Conservation (phyloP, 2,888 invertebrate genomes). For the Caenorhabditis sp. region DNA sequence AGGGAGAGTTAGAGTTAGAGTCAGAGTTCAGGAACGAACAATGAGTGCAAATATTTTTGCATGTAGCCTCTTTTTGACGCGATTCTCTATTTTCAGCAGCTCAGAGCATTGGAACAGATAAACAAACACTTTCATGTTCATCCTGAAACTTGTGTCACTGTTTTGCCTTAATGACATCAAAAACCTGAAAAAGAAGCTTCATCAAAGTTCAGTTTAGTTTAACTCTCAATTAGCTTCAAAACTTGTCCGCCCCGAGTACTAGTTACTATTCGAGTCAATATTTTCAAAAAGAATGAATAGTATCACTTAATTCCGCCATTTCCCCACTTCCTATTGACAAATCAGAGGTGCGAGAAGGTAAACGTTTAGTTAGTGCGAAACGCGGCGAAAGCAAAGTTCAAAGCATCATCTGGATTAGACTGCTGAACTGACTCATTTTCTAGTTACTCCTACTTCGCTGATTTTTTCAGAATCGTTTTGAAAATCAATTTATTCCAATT, state of each 20-base stretch:
- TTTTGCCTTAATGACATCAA: too few species aligned
- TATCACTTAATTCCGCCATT: conserved; percentile 39
- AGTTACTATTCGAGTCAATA: conserved; percentile 43
- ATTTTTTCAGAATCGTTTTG: background rate
- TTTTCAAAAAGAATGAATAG: conserved; percentile 20
- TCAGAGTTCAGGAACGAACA: conserved; percentile 38
- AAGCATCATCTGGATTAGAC: conserved; percentile 56
- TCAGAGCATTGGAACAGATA: background rate
- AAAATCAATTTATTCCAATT: too few species aligned
- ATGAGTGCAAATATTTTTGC: conserved; percentile 11
- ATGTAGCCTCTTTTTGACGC: background rate
- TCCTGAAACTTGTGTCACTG: too few species aligned
- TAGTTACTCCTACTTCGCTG: background rate
- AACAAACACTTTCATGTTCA: background rate
- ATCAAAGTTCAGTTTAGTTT: background rate
- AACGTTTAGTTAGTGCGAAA: conserved; percentile 34
- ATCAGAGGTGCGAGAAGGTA: conserved; percentile 56
- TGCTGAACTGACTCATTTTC: conserved; percentile 29
- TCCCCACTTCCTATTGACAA: conserved; percentile 43
- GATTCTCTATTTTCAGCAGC: background rate
- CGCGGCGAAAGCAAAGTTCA: conserved; percentile 55
- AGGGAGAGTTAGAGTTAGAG: too few species aligned
- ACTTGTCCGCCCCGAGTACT: conserved; percentile 30
- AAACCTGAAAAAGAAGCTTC: background rate
- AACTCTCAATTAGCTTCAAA: background rate